Percentiles rank a stretch among this genome's conserved stretches.
Evolutionary conservation across 2,113 vertebrate species (phyloP).

Genomic region (Nothocercus nigrocapillus): DNA sequence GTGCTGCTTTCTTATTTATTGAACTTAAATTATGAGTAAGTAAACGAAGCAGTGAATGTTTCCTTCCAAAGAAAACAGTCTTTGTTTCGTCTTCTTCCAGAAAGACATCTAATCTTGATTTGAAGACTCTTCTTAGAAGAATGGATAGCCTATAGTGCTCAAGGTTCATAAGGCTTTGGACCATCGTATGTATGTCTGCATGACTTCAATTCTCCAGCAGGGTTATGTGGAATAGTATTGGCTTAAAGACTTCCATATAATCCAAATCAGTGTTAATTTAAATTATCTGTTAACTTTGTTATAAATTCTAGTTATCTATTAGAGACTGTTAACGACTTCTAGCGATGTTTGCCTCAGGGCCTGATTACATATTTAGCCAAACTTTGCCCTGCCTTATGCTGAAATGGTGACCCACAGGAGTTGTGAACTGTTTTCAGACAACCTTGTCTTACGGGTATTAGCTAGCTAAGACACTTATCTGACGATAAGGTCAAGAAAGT

Average conservation of each 20-base stretch:
- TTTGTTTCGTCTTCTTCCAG: neutral
- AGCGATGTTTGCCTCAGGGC: neutral
- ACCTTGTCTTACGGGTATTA: neutral
- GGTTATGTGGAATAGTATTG: neutral
- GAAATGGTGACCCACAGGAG: neutral
- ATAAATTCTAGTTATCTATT: neutral
- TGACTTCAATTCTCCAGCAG: neutral
- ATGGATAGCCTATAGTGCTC: neutral
- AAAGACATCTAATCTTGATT: neutral
- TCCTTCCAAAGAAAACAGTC: neutral
- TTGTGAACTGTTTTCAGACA: neutral
- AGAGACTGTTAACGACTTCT: neutral
- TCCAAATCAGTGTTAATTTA: neutral
- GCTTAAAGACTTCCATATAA: neutral
- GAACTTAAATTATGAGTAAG: neutral
- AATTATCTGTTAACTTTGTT: too few relatives aligned
- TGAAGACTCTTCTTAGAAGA: neutral
- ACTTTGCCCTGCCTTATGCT: neutral
- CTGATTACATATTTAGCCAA: neutral
- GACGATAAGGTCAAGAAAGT: neutral
- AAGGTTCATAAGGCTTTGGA: neutral
- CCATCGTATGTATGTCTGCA: neutral
- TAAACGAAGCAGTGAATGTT: neutral
- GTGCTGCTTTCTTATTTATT: rapidly evolving
- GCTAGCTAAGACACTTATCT: neutral